Conservation (phyloP, 2,888 invertebrate species). For the Ophioninae sp. region DNA sequence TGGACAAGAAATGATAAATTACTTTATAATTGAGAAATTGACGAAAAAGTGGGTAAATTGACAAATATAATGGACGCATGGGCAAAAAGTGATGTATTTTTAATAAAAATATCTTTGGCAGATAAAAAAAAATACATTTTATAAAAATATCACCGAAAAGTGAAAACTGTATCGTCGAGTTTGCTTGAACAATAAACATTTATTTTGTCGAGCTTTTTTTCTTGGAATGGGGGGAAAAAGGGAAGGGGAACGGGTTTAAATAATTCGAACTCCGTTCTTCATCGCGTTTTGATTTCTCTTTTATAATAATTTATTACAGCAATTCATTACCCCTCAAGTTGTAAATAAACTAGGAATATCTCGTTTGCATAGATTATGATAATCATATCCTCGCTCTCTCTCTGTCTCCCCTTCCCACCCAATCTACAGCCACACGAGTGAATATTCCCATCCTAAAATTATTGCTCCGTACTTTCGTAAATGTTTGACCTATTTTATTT, state of each 20-base stretch:
- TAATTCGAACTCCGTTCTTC: neutral
- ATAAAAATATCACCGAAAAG: too few relatives aligned
- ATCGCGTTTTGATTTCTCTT: conserved; percentile 42
- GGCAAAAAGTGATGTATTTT: too few relatives aligned
- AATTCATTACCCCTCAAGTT: conserved; percentile 75
- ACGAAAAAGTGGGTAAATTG: too few relatives aligned
- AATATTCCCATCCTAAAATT: neutral
- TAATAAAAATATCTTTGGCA: too few relatives aligned
- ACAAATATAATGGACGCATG: too few relatives aligned
- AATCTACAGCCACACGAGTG: neutral
- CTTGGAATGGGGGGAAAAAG: neutral
- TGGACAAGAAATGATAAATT: too few relatives aligned
- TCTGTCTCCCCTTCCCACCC: neutral
- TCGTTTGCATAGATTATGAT: conserved; percentile 30
- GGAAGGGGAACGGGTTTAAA: neutral
- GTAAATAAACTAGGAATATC: conserved; percentile 72
- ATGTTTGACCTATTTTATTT: neutral
- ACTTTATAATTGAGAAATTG: too few relatives aligned
- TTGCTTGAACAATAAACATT: too few relatives aligned
- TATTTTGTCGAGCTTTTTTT: too few relatives aligned
- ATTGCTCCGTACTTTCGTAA: neutral
- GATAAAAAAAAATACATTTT: too few relatives aligned
- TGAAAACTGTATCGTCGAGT: too few relatives aligned
- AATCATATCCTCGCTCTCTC: conserved; percentile 23
- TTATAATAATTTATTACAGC: conserved; percentile 77